These are phyloP conservation scores for Strigops habroptila DNA, from an alignment of 2,113 vertebrate species.

Conservation along the genomic window DNA sequence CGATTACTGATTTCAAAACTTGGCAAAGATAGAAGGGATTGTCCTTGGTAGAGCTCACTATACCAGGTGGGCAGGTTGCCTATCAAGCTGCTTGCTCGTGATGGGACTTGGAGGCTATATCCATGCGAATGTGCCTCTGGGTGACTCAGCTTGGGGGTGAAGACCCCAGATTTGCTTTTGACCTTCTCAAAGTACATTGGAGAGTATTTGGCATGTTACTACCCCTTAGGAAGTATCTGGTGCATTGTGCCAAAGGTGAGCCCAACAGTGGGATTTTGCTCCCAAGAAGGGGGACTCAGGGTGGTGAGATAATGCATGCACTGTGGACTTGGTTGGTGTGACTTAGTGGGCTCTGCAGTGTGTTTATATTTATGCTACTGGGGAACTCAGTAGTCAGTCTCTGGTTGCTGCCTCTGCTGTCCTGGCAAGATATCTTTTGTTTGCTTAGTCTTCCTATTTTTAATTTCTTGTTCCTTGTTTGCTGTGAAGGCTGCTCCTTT, in stretches of 20 bases:
- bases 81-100: background rate
- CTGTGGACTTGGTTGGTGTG: background rate
- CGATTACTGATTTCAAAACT: background rate
- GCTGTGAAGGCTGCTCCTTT: background rate
- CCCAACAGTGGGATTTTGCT: background rate
- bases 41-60: background rate
- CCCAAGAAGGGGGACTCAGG: background rate
- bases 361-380: background rate
- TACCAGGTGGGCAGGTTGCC: background rate
- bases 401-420: background rate
- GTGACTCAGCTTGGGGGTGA: background rate
- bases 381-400: background rate
- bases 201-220: background rate
- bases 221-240: background rate
- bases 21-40: background rate
- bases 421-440: background rate
- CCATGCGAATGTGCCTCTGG: background rate
- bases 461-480: constrained; percentile 1
- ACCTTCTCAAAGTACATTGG: background rate
- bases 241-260: background rate
- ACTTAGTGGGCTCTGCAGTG: background rate
- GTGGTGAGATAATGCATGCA: background rate
- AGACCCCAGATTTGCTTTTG: background rate
- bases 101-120: background rate
- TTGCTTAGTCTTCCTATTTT: constrained; percentile 33